Base-by-base conservation (phyloP, 2,797 vertebrate genomes). In the Lutjanus campechanus region DNA sequence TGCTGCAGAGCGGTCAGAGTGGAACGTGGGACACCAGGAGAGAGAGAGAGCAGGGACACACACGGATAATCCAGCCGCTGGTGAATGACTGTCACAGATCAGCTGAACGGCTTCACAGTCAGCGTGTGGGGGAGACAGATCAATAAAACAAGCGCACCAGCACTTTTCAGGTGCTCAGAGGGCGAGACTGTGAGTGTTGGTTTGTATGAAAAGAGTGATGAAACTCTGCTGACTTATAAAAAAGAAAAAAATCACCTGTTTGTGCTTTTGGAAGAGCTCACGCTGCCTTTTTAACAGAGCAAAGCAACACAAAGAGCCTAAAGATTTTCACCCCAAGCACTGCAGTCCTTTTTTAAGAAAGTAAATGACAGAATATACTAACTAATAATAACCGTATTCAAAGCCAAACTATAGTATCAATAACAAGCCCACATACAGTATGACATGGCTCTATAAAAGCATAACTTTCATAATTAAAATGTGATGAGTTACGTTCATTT, bases 121-220 rank as follows among this genome's bases (percentile, higher is more conserved):
- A 6, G 68, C 3, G 25, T 22, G 69, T 53, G 69, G 71, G 61
- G 72, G 8, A 16, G 44, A 36, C 19, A 0, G 70, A 79, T 88
- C 86, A 50, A 83, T 83, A 60, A 71, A 74, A 83, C 79, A 44
- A 81, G 65, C 11, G 1, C 29, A 67, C 16, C 59, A 22, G 82
- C 46, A 36, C 59, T 78, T 74, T 78, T 49, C 25, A 74, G 76
- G 40, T 47, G 55, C 41, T 67, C 0, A 0, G 40, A 29, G 43
- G 5, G 1, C 12, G 41, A 17, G n/a, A 20, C 8, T 44, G 63
- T 76, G 55, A 20, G 47, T 29, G 13, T 36, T 22, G 43, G 2
- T 54, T 6, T 19, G 41, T 16, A 11, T 53, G 50, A 76, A 41
- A 17, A 47, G 40, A 36, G 40, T 8, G 54, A 29, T n/a, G 44